These are phyloP conservation scores for Euproctis similis DNA, from an alignment of 2,888 invertebrate genomes.

Conservation along the genomic window DNA sequence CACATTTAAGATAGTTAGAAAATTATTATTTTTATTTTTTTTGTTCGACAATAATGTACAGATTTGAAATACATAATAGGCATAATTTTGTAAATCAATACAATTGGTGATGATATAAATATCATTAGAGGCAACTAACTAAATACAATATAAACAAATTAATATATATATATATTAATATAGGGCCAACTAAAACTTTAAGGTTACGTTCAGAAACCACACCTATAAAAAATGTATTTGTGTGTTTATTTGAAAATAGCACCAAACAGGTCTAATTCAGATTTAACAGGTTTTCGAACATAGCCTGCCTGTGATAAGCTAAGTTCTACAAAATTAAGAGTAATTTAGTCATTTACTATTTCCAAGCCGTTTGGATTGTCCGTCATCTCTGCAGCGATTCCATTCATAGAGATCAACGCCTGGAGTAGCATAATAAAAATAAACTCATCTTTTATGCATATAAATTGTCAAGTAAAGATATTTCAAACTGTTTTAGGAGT, in stretches of 20 bases:
- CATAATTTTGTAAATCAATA: no score
- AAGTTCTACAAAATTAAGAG: constrained; percentile 48
- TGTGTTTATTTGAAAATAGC: constrained; percentile 13
- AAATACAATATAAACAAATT: constrained; percentile 6
- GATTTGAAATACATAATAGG: no score
- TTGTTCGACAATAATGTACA: no score
- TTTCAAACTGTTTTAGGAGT: no score
- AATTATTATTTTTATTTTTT: no score
- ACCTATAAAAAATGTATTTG: constrained; percentile 36
- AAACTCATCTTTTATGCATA: constrained; percentile 35
- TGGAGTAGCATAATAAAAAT: constrained; percentile 60
- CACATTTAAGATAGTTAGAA: no score
- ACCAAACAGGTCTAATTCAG: constrained; percentile 7
- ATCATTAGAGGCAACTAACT: constrained; percentile 19
- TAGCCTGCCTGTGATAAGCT: constrained; percentile 61
- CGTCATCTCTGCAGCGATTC: constrained; percentile 59
- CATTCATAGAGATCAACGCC: constrained; percentile 69
- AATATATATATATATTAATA: constrained; percentile 11
- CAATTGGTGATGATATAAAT: no score
- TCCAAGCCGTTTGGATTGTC: constrained; percentile 58
- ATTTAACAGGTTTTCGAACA: constrained; percentile 67
- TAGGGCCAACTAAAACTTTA: constrained; percentile 21
- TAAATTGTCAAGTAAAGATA: constrained; percentile 3
- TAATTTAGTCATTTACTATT: constrained; percentile 57
- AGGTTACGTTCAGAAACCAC: constrained; percentile 74